Evolutionary conservation across 1,140 invertebrate genomes (phyloP), one percentile per base, ranked within the genome.

Genomic region (Paracyclopina nana): DNA sequence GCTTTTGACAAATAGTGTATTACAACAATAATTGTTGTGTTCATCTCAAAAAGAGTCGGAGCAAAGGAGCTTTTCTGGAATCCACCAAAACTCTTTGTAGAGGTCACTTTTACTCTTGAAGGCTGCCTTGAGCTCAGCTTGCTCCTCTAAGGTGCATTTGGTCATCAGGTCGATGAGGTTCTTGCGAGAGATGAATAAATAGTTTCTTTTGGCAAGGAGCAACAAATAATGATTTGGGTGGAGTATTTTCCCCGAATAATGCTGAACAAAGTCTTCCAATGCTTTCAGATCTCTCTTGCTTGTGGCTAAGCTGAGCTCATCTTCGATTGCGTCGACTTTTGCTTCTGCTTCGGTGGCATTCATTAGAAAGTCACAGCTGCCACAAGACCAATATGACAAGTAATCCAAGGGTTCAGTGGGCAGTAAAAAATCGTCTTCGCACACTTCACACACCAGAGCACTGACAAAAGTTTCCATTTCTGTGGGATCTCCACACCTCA

Each of bases 401-500:
- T 16, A 3, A 8, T 38, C 20, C 3, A 38, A 20, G 34, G n/a
- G 4, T 16, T 38, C 34, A 3, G 34, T 16, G 8, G 34, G 34
- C 14, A 25, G 16, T 14, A 48, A 16, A 2, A 48, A 20, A 28
- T 28, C 45, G 8, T 29, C 14, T 26, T 28, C 22, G 16, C 20
- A 27, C 11, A 12, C 14, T 29, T 48, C 45, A 30, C 45, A 48
- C 14, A 11, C 14, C 16, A 48, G 45, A 30, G 16, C 22, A 27
- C 45, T 48, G 16, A 27, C 22, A 6, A 40, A 48, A 4, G 45
- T 48, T 12, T 28, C 4, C 4, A 48, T 16, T 20, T 48, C 45
- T 26, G 45, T 48, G 20, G 45, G 45, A 27, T 48, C 45, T 5
- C 9, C 11, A 28, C 45, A 48, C 8, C 45, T 11, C 12, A 48